Base-by-base conservation (phyloP, 2,797 vertebrate species). In the Pterois miles region DNA sequence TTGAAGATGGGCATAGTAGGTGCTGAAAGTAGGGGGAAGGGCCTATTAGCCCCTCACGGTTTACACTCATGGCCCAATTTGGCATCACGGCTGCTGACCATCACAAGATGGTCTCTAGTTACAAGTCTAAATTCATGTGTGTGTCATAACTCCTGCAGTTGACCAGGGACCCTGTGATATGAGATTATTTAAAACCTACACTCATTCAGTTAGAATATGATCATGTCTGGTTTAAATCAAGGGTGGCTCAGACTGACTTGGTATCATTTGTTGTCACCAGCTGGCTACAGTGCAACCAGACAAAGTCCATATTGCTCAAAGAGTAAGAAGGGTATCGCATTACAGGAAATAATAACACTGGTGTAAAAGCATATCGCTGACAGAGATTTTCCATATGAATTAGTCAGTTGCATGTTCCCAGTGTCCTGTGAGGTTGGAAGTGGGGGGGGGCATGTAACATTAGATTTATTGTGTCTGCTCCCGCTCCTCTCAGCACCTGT, bases 391-490 rank as follows among this genome's bases (percentile, higher is more conserved):
- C 89, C 90, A 40, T 87, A 78, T 76, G 84, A 89, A 88, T 84
- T 33, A 84, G 82, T 50, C 53, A 29, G 69, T 71, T 76, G 81
- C 69, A 69, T 46, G 77, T 72, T 85, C 79, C 67, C 81, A 68
- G 65, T 68, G 82, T 75, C 65, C 57, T 53, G 53, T 80, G 52
- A 65, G 77, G 81, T 65, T 79, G 57, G 60, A 56, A 22, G 52
- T 40, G 36, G 38, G 40, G 64, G 70, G 73, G 57, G 62, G 71
- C 60, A 71, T 78, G 92, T 90, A 93, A 93, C 92, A 73, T 89
- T 87, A 94, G 89, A 92, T 87, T 89, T 91, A 93, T 92, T 92
- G 89, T 90, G 91, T 92, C 92, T 92, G 86, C 85, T 82, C 72
- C 27, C 56, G n/a, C 85, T 85, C 84, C 81, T 83, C 71, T 65